Evolutionary conservation across 2,888 invertebrate genomes (phyloP).

Genomic region (Pocota personata): DNA sequence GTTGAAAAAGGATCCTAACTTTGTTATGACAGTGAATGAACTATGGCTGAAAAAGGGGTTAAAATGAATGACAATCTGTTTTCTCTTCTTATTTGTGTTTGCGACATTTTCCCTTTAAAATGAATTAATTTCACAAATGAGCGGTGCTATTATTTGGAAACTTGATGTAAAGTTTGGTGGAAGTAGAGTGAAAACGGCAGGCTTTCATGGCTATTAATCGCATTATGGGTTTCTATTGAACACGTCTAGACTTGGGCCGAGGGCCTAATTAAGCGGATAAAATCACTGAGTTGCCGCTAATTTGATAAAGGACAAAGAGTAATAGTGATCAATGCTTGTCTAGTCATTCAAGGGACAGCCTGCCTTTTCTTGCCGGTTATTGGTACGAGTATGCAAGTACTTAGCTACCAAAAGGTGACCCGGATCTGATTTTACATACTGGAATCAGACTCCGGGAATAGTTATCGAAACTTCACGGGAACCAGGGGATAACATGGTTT

Average conservation of each 20-base stretch:
- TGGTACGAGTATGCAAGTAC: no score
- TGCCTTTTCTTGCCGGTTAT: no score
- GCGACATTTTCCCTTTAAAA: conserved; percentile 37
- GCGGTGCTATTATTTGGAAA: conserved; percentile 6
- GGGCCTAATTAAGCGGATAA: conserved; percentile 26
- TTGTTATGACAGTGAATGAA: conserved; percentile 74
- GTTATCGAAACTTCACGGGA: no score
- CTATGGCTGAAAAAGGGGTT: conserved; percentile 63
- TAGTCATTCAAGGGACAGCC: no score
- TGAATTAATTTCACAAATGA: conserved; percentile 22
- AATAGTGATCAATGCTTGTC: background rate
- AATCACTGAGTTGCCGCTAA: conserved; percentile 21
- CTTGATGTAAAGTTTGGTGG: background rate
- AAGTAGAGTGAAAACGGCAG: background rate
- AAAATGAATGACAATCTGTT: conserved; percentile 60
- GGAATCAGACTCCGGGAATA: no score
- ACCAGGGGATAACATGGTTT: no score
- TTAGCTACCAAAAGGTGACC: no score
- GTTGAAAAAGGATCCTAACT: conserved; percentile 72
- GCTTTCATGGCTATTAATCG: background rate
- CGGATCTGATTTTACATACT: no score
- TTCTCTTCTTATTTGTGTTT: background rate
- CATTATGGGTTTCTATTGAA: background rate
- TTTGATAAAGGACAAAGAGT: conserved; percentile 14
- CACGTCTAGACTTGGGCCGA: conserved; percentile 7